phyloP scores from a whole-genome alignment of 2,797 vertebrate genomes.

The Eulemur mongoz region DNA sequence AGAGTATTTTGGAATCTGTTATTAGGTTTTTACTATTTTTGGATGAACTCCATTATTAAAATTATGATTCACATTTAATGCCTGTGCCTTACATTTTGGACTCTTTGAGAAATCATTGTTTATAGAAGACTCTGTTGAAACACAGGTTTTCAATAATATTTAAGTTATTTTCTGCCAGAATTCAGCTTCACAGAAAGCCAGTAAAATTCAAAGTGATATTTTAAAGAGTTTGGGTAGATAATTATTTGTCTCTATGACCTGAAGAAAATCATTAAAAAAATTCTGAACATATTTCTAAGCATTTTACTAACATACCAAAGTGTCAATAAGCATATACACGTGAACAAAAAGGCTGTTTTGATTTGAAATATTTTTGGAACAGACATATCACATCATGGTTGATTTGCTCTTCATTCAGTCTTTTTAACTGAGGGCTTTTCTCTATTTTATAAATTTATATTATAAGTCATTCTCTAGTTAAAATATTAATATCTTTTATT shows the following conservation, averaged over 20 bases:
- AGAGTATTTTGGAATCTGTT: slow-evolving; percentile 4
- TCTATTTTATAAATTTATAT: not conserved
- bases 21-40: not conserved
- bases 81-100: not conserved
- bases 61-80: slow-evolving; percentile 13
- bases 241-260: not conserved
- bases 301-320: not conserved
- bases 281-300: not conserved
- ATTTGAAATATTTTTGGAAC: not conserved
- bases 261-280: slow-evolving; percentile 25
- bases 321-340: not conserved
- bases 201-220: slow-evolving; percentile 17
- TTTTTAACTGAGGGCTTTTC: slow-evolving; percentile 16
- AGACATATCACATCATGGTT: not conserved
- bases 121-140: slow-evolving; percentile 38
- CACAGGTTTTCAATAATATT: not conserved
- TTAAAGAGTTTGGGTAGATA: slow-evolving; percentile 21
- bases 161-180: slow-evolving; percentile 18
- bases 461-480: not conserved
- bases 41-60: slow-evolving; percentile 13
- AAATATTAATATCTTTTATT: slow-evolving; percentile 3
- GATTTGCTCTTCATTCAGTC: not conserved
- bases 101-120: slow-evolving; percentile 5
- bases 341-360: slow-evolving; percentile 39
- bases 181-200: slow-evolving; percentile 26